Evolutionary conservation across 2,888 invertebrate genomes (phyloP).

Genomic region (Leptinotarsa juncta): DNA sequence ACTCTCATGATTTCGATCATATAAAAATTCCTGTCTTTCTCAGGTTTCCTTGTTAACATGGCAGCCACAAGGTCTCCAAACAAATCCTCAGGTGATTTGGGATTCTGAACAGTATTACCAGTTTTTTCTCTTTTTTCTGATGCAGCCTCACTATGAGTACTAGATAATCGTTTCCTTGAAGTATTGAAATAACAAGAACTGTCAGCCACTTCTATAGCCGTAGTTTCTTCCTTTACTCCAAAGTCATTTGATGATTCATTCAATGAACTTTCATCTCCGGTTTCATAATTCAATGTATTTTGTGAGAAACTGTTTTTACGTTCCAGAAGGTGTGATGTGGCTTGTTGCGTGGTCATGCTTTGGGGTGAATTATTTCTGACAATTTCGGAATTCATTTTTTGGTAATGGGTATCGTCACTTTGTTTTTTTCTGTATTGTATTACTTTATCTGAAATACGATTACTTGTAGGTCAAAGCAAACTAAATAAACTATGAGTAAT

Average conservation of each 20-base stretch:
- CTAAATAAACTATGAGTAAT: too few species aligned
- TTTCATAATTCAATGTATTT: slow-evolving; percentile 33
- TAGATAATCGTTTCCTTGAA: slow-evolving; percentile 43
- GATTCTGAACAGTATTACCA: neutral
- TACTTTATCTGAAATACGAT: slow-evolving; percentile 49
- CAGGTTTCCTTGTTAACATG: slow-evolving; percentile 54
- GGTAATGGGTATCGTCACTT: slow-evolving; percentile 32
- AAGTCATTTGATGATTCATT: slow-evolving; percentile 50
- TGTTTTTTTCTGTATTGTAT: slow-evolving; percentile 55
- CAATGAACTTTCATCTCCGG: slow-evolving; percentile 47
- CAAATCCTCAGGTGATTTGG: slow-evolving; percentile 54
- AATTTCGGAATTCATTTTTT: slow-evolving; percentile 16
- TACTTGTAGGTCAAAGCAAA: too few species aligned
- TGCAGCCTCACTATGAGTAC: slow-evolving; percentile 42
- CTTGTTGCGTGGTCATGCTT: slow-evolving; percentile 12
- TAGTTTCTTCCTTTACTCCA: slow-evolving; percentile 48
- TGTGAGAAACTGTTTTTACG: slow-evolving; percentile 25
- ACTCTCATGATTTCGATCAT: slow-evolving; percentile 60
- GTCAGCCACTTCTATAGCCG: slow-evolving; percentile 46
- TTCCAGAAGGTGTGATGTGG: slow-evolving; percentile 16
- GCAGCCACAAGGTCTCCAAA: slow-evolving; percentile 58
- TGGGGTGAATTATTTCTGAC: slow-evolving; percentile 21
- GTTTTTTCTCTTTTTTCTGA: slow-evolving; percentile 33
- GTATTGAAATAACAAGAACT: slow-evolving; percentile 46
- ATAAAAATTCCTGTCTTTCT: slow-evolving; percentile 54